Conservation (phyloP, 1,140 invertebrate genomes). For the Zophobas morio region DNA sequence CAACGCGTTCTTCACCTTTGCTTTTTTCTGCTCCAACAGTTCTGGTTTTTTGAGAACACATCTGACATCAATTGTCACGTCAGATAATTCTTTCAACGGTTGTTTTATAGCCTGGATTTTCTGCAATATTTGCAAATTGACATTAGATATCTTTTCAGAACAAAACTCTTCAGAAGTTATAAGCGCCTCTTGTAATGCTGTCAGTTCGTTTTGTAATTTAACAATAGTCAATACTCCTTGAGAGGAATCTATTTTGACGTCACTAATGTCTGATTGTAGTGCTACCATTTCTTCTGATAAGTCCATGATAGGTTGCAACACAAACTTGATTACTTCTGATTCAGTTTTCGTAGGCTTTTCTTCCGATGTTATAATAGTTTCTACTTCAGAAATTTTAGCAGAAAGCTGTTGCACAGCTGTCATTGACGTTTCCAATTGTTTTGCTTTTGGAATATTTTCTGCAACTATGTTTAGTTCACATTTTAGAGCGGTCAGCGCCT, state of each 20-base stretch:
- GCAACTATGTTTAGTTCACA: conserved; percentile 34
- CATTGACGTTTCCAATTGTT: conserved; percentile 4
- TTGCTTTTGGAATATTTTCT: conserved; percentile 4
- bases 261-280: conserved; percentile 4
- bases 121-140: not conserved
- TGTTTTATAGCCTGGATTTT: conserved; percentile 33
- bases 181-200: conserved; percentile 6
- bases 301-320: conserved; percentile 19
- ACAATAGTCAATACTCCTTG: conserved; percentile 21
- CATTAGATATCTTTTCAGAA: conserved; percentile 13
- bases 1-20: conserved; percentile 32
- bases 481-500: conserved; percentile 43
- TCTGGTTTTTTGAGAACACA: conserved; percentile 42
- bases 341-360: conserved; percentile 13
- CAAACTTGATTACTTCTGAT: conserved; percentile 16
- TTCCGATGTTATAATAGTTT: not conserved
- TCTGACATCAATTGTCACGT: conserved; percentile 38
- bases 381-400: conserved; percentile 17
- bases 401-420: conserved; percentile 32
- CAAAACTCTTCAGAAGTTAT: conserved; percentile 14
- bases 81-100: conserved; percentile 44
- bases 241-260: not conserved
- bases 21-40: conserved; percentile 11
- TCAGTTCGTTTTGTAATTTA: conserved; percentile 9
- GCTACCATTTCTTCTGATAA: conserved; percentile 31